These are phyloP conservation scores for Sebastes schlegelii DNA, from an alignment of 2,113 vertebrate species.

Conservation along the genomic window DNA sequence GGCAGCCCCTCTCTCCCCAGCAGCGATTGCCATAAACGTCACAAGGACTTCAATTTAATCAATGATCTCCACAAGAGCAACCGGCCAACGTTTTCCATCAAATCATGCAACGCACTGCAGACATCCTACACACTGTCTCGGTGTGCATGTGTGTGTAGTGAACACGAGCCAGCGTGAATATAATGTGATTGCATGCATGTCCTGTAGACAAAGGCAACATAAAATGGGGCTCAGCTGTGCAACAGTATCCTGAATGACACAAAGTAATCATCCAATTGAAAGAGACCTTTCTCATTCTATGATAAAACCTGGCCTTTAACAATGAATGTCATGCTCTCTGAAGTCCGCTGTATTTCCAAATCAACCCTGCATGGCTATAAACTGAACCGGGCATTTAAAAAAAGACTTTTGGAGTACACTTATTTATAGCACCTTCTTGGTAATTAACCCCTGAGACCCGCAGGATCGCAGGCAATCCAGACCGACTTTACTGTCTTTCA, in stretches of 20 bases:
- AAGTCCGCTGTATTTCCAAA: neutral
- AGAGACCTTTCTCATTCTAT: constrained; percentile 56
- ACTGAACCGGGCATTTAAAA: constrained; percentile 19
- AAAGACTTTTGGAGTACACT: neutral
- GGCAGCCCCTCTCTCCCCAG: neutral
- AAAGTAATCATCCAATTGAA: constrained; percentile 70
- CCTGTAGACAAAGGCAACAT: constrained; percentile 50
- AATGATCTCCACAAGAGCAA: constrained; percentile 41
- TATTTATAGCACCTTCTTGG: constrained; percentile 16
- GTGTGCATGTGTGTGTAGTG: constrained; percentile 5
- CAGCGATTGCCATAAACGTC: constrained; percentile 58
- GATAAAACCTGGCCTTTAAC: constrained; percentile 68
- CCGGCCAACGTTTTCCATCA: constrained; percentile 64
- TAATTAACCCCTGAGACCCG: neutral
- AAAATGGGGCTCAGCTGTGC: constrained; percentile 78
- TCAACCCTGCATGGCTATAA: constrained; percentile 1
- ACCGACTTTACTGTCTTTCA: too few relatives aligned
- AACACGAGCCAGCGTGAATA: constrained; percentile 20
- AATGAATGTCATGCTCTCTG: constrained; percentile 41
- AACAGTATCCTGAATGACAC: constrained; percentile 59
- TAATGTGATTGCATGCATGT: constrained; percentile 63
- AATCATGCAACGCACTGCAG: constrained; percentile 52
- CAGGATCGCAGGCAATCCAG: too few relatives aligned
- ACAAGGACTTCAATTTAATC: constrained; percentile 70
- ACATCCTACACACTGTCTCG: constrained; percentile 31